phyloP scores from a whole-genome alignment of 2,888 invertebrate species.

The Tenthredo livida region DNA sequence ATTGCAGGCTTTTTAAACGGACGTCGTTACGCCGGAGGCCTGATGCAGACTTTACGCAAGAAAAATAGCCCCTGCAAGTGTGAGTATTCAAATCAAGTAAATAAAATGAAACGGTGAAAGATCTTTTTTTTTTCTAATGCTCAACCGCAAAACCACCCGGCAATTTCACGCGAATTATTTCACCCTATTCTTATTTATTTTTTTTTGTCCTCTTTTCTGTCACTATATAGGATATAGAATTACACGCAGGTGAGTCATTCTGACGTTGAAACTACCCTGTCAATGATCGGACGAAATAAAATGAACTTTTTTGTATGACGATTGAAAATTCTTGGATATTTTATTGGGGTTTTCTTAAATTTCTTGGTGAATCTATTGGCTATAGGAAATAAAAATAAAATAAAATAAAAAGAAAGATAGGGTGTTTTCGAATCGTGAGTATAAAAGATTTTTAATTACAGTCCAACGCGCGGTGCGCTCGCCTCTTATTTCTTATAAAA shows the following conservation, averaged over 20 bases:
- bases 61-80: conserved; percentile 97
- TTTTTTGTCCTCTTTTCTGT: background rate
- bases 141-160: conserved; percentile 6
- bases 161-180: background rate
- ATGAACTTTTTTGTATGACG: background rate
- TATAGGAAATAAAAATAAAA: background rate
- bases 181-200: background rate
- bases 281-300: background rate
- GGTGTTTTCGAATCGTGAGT: background rate
- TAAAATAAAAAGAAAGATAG: background rate
- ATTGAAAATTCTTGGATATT: background rate
- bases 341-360: background rate
- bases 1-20: conserved; percentile 53
- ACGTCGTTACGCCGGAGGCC: conserved; percentile 59
- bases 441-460: background rate
- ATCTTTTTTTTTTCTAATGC: background rate
- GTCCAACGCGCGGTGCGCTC: background rate
- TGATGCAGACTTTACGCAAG: conserved; percentile 95
- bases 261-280: background rate
- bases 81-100: conserved; percentile 82
- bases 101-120: background rate
- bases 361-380: background rate
- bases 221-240: background rate
- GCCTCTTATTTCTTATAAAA: background rate
- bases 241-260: conserved; percentile 36